Percentiles rank a stretch among this genome's conserved stretches.
Evolutionary conservation across 2,888 invertebrate species (phyloP).

Genomic region (Polietes domitor): DNA sequence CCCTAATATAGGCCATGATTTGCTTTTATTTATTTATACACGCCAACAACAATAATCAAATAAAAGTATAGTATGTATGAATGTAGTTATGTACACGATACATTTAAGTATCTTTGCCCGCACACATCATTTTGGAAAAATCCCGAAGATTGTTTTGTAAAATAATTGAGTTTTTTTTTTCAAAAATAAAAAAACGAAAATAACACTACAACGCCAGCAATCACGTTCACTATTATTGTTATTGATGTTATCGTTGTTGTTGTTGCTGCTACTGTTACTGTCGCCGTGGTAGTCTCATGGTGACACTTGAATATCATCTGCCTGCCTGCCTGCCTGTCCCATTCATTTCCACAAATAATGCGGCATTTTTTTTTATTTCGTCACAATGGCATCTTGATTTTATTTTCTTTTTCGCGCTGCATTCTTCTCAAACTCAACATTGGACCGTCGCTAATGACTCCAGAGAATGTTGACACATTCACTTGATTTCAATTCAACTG

Average conservation of each 20-base stretch:
- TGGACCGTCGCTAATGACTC: background rate
- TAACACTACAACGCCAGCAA: background rate
- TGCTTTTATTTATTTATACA: no score
- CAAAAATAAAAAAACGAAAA: slow-evolving; percentile 5
- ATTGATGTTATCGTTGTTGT: background rate
- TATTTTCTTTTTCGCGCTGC: background rate
- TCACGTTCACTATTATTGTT: slow-evolving; percentile 6
- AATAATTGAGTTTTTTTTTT: slow-evolving; percentile 48
- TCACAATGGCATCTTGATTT: slow-evolving; percentile 23
- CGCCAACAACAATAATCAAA: slow-evolving; percentile 2
- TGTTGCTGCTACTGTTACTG: background rate
- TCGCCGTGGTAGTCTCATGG: background rate
- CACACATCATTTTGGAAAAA: slow-evolving; percentile 57
- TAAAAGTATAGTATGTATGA: slow-evolving; percentile 6
- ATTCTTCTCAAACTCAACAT: background rate
- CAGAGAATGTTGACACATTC: slow-evolving; percentile 53
- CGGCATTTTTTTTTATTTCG: background rate
- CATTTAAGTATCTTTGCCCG: slow-evolving; percentile 2
- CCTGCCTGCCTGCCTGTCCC: background rate
- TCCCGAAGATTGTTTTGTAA: slow-evolving; percentile 62
- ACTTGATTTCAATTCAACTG: background rate
- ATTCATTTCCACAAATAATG: background rate
- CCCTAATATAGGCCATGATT: no score
- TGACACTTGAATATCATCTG: background rate
- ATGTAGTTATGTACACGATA: background rate